These are phyloP conservation scores for Todiramphus saurophagus DNA, from an alignment of 2,113 vertebrate species.

Conservation along the genomic window DNA sequence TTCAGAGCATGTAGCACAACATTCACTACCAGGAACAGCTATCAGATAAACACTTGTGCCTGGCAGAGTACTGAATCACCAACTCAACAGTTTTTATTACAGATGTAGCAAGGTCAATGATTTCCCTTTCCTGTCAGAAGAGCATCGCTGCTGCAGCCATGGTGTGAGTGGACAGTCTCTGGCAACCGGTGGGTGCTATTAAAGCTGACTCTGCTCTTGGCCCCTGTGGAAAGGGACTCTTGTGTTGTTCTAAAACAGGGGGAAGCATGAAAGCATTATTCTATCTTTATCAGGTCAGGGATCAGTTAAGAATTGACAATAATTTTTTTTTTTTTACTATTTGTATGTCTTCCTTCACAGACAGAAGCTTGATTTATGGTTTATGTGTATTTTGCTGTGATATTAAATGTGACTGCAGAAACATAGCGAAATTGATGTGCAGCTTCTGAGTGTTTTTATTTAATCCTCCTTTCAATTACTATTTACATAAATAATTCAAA, in stretches of 20 bases:
- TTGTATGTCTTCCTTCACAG: neutral
- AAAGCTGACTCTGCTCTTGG: neutral
- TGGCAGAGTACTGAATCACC: neutral
- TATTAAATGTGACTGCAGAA: neutral
- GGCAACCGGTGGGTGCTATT: neutral
- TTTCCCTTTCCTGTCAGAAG: slow-evolving; percentile 1
- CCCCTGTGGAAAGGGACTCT: neutral
- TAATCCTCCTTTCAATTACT: slow-evolving; percentile 27
- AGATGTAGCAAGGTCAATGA: neutral
- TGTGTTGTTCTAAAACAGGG: neutral
- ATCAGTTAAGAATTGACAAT: neutral
- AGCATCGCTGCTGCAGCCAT: neutral
- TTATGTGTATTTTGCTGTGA: neutral
- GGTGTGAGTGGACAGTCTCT: neutral
- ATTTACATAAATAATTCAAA: slow-evolving; percentile 29
- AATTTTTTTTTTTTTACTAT: neutral
- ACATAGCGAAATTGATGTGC: neutral
- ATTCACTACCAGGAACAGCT: neutral
- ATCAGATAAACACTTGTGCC: neutral
- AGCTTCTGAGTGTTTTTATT: neutral
- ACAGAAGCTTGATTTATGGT: neutral
- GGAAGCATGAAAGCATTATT: neutral
- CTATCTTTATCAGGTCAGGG: neutral
- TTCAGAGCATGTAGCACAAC: neutral
- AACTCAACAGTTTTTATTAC: neutral